Base-by-base conservation (phyloP, 2,113 vertebrate genomes). In the Poecile atricapillus region DNA sequence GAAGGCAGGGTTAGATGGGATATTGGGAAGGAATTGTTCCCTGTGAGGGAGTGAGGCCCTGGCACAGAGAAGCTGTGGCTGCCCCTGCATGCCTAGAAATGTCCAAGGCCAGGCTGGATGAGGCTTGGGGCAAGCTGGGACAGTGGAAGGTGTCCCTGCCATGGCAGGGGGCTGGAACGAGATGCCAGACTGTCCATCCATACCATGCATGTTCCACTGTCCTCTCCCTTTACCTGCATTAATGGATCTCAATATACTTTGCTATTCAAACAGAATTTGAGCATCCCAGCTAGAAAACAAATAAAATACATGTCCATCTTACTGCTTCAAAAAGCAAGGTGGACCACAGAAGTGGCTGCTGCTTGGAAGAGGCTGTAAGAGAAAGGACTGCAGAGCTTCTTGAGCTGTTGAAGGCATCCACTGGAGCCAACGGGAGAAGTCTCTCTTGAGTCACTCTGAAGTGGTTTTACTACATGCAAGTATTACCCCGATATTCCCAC, bases 401-500 rank as follows among this genome's bases (percentile, higher is more conserved):
- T 10, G 33, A 60, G 62, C 43, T 63, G 43, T 41, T 65, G 56
- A 59, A 55, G 49, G 37, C 37, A 43, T 2, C 4, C 2, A 17
- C 1, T 49, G n/a, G 25, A 59, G 43, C 12, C 9, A 0, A 49
- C 0, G 2, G 37, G 41, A 30, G 70, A 71, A 64, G 6, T 4
- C 2, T 5, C 30, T 56, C 63, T 35, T 6, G 47, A 65, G 19
- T 47, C 25, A 23, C 25, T 82, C 5, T 43, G 30, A 56, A 59
- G 69, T 1, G 19, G 17, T 8, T 67, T 68, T 64, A 30, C 25
- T 7, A 22, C 0, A 11, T 7, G 23, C 20, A 44, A 58, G 18
- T 0, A 8, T 10, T 15, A 49, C 6, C 15, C 17, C 43, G 43
- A 68, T 4, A 23, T 5, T 58, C 7, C 3, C n/a, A 21, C 43